Base-by-base conservation (phyloP, 23 tunicate species). In the Pegea sp. region DNA sequence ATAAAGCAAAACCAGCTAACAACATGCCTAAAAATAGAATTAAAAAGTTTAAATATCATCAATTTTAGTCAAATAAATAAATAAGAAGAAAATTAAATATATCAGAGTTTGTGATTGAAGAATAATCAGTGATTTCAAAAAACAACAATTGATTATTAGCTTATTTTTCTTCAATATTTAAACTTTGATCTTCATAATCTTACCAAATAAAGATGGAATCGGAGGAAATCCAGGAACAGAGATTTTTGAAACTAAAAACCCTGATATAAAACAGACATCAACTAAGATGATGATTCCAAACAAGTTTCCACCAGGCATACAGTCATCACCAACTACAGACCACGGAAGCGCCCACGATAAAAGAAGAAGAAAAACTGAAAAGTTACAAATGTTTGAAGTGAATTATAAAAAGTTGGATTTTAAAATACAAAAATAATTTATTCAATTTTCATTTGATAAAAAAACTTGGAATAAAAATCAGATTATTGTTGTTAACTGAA, bases 321-420 rank as follows among this genome's bases (percentile, higher is more conserved):
- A 29, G 3, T 66, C 63, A 1, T 66, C 54, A 6, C 31, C 31
- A 8, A 32, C 24, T 7, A 66, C 52, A 29, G 49, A 49, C 72
- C 72, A 66, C 8, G 72, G 72, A 7, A 66, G 63, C 5, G 67
- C 72, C 72, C 72, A 66, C n/a, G 84, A 65, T 11, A 74, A 38
- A 28, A 59, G 27, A 31, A 68, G 32, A 42, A 66, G 31, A 13
- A 61, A 56, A 21, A 26, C 72, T 57, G 42, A 18, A 42, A 62
- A 24, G n/a, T n/a, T n/a, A n/a, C n/a, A n/a, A n/a, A n/a, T n/a
- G n/a, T n/a, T n/a, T n/a, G n/a, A n/a, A n/a, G n/a, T n/a, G n/a
- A n/a, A n/a, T n/a, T n/a, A n/a, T n/a, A n/a, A n/a, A n/a, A n/a
- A n/a, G n/a, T n/a, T n/a, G n/a, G n/a, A n/a, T n/a, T n/a, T n/a